Percentiles rank a stretch among this genome's conserved stretches.
Evolutionary conservation across 53 echinoderm and acorn worm genomes (phyloP).

Genomic region (Temnopleurus reevesii): DNA sequence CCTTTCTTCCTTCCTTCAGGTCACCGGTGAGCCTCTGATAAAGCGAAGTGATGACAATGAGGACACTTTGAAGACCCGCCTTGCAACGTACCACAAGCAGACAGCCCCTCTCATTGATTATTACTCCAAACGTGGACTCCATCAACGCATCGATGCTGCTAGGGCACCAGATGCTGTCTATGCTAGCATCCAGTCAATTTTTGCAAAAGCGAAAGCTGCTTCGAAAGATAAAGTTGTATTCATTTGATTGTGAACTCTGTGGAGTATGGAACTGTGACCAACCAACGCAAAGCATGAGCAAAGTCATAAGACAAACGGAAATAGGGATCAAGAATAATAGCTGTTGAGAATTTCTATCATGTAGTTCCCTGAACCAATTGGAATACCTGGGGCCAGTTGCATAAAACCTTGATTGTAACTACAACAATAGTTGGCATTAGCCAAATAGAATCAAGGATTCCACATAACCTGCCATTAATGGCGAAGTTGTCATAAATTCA

Average conservation of each 20-base stretch:
- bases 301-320: background rate
- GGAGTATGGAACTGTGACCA: background rate
- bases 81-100: conserved; percentile 86
- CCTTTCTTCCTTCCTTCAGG: conserved; percentile 47
- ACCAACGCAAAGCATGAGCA: background rate
- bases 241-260: conserved; percentile 62
- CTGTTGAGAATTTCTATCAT: too few relatives aligned
- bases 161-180: conserved; percentile 69
- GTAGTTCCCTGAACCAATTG: too few relatives aligned
- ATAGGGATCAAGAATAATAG: too few relatives aligned
- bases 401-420: too few relatives aligned
- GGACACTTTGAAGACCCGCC: conserved; percentile 72
- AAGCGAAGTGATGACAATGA: conserved; percentile 93
- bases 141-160: conserved; percentile 77
- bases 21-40: conserved; percentile 94
- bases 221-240: conserved; percentile 95
- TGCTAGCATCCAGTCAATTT: conserved; percentile 82
- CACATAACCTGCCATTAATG: too few relatives aligned
- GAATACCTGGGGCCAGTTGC: too few relatives aligned
- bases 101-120: conserved; percentile 92
- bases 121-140: conserved; percentile 85
- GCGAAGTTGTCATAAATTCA: too few relatives aligned
- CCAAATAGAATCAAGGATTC: too few relatives aligned
- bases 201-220: conserved; percentile 69
- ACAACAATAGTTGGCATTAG: too few relatives aligned